phyloP scores from a whole-genome alignment of 2,888 invertebrate genomes.

The Watsonalla binaria region DNA sequence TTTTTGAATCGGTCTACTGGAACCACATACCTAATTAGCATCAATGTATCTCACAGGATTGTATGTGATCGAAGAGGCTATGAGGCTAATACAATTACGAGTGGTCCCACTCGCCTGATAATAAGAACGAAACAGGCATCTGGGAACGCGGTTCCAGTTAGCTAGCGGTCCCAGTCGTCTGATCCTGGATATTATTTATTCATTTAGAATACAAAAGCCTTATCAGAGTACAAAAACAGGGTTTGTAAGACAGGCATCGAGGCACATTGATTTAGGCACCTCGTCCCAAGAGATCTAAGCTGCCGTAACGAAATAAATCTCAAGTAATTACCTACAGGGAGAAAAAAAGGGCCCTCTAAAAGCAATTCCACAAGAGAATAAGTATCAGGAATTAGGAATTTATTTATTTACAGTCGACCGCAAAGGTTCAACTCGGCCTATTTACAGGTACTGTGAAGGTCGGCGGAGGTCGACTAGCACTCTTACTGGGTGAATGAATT shows the following conservation, averaged over 20 bases:
- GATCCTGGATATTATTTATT: background rate
- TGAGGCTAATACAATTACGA: too few relatives aligned
- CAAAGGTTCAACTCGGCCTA: constrained; percentile 15
- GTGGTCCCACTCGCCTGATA: too few relatives aligned
- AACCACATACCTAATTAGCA: too few relatives aligned
- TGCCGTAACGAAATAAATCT: constrained; percentile 3
- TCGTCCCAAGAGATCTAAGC: background rate
- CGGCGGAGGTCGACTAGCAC: background rate
- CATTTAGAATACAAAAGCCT: background rate
- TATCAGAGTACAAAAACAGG: background rate
- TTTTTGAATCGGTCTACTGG: too few relatives aligned
- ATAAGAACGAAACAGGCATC: too few relatives aligned
- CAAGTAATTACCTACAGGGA: constrained; percentile 10
- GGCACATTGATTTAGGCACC: constrained; percentile 2
- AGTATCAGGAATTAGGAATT: constrained; percentile 25
- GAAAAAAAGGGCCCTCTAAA: constrained; percentile 23
- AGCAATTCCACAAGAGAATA: constrained; percentile 18
- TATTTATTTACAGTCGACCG: constrained; percentile 24
- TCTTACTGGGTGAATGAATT: background rate
- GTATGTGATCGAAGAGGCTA: too few relatives aligned
- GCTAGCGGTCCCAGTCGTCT: too few relatives aligned
- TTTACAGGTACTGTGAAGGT: constrained; percentile 5
- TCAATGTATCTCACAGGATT: too few relatives aligned
- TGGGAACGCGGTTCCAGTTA: too few relatives aligned
- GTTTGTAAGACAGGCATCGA: background rate